Evolutionary conservation across 2,113 vertebrate species (phyloP).

Genomic region (Cephalophus harveyi): DNA sequence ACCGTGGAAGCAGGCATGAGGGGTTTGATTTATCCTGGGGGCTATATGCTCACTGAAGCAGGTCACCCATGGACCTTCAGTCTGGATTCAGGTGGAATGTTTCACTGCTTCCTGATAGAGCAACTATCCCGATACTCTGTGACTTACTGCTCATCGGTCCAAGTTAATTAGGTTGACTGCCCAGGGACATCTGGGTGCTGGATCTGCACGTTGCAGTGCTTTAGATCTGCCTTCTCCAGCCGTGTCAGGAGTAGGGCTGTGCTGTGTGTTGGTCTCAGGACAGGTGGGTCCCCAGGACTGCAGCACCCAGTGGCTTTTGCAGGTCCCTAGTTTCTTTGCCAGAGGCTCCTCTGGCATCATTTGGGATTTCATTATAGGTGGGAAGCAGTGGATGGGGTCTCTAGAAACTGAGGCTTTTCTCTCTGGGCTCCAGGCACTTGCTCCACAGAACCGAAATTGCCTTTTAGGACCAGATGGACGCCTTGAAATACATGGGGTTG

Average conservation of each 20-base stretch:
- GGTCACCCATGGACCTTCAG: not conserved
- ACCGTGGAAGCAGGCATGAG: not conserved
- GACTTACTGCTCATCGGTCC: not conserved
- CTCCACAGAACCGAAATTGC: no score
- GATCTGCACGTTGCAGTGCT: fast-evolving
- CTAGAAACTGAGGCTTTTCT: no score
- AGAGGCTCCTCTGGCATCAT: no score
- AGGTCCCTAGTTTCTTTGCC: no score
- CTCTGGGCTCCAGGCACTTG: no score
- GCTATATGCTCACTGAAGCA: not conserved
- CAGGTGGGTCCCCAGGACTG: not conserved
- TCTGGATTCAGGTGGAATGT: not conserved
- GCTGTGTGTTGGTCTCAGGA: not conserved
- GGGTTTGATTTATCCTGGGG: not conserved
- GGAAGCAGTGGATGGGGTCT: no score
- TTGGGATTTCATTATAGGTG: no score
- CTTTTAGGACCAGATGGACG: no score
- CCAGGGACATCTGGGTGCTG: not conserved
- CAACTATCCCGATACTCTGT: not conserved
- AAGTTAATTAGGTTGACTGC: not conserved
- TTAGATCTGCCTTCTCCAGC: not conserved
- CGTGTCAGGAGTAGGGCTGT: not conserved
- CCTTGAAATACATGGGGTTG: no score
- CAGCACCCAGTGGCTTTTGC: no score
- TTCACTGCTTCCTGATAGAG: not conserved